phyloP scores from a whole-genome alignment of 2,113 vertebrate species.

The Menura novaehollandiae region DNA sequence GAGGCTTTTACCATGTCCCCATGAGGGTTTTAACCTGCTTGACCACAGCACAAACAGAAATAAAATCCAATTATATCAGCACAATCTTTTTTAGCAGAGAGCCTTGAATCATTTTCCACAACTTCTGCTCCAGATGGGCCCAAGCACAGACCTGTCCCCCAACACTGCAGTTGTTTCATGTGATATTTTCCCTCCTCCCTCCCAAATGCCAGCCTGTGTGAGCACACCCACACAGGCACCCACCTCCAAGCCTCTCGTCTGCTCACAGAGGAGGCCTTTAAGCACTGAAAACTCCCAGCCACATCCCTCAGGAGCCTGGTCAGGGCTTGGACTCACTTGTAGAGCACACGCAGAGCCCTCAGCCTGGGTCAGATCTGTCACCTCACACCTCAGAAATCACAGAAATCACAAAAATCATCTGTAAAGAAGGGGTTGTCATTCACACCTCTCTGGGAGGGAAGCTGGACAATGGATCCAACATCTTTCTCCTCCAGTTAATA shows the following conservation, averaged over 20 bases:
- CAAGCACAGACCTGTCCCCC: not conserved
- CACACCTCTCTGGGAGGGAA: not conserved
- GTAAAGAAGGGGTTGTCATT: not conserved
- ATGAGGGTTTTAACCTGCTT: not conserved
- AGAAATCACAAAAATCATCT: not conserved
- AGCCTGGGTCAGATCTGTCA: not conserved
- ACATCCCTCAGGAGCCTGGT: not conserved
- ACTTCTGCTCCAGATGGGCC: slow-evolving; percentile 12
- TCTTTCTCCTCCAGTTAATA: not conserved
- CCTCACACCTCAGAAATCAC: too few relatives aligned
- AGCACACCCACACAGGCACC: slow-evolving; percentile 7
- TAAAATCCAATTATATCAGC: not conserved
- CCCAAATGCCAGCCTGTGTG: slow-evolving; percentile 36
- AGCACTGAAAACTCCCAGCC: not conserved
- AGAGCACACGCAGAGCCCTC: not conserved
- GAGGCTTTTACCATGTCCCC: not conserved
- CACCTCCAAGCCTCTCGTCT: not conserved
- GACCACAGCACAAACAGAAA: not conserved
- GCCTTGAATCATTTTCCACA: not conserved
- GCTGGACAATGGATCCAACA: not conserved
- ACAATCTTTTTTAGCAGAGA: not conserved
- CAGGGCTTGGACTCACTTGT: not conserved
- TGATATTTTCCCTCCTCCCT: slow-evolving; percentile 32
- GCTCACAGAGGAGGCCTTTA: not conserved
- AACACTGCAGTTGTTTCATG: slow-evolving; percentile 1